These are phyloP conservation scores for Andrena cerasifolii DNA, from an alignment of 1,140 invertebrate species.

Conservation along the genomic window DNA sequence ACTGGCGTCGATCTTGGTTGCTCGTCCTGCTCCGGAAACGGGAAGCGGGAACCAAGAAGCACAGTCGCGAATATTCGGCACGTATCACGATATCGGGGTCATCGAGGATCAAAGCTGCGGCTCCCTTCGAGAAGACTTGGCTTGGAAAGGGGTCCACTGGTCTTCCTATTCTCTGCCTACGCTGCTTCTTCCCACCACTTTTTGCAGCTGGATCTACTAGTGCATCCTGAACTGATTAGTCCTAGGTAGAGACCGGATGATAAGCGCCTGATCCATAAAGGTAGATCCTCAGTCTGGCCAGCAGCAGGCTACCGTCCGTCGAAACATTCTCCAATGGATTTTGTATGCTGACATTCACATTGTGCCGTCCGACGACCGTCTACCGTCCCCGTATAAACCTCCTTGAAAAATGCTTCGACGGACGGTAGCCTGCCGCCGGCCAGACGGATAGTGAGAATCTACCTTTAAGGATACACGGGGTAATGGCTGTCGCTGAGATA, in stretches of 20 bases:
- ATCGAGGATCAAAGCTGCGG: conserved; percentile 44
- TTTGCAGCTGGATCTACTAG: neutral
- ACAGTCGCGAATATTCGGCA: conserved; percentile 25
- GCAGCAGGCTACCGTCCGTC: too few species aligned
- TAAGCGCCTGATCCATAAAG: neutral
- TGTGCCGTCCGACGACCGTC: too few species aligned
- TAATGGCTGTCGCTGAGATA: neutral
- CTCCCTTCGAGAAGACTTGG: conserved; percentile 34
- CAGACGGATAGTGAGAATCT: too few species aligned
- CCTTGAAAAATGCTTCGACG: too few species aligned
- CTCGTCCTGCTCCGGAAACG: neutral
- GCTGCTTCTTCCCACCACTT: neutral
- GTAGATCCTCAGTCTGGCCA: too few species aligned
- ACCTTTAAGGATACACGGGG: neutral
- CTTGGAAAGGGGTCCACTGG: neutral
- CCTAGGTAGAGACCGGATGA: neutral
- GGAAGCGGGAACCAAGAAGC: conserved; percentile 5
- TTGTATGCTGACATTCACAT: too few species aligned
- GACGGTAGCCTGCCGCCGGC: too few species aligned
- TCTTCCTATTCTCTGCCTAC: neutral
- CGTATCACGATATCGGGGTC: conserved; percentile 38
- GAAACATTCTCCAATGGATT: too few species aligned
- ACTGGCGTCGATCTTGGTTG: neutral
- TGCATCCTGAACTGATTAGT: neutral
- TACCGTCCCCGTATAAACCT: too few species aligned